Evolutionary conservation across 2,888 invertebrate genomes (phyloP).

Genomic region (Melipona bicolor): DNA sequence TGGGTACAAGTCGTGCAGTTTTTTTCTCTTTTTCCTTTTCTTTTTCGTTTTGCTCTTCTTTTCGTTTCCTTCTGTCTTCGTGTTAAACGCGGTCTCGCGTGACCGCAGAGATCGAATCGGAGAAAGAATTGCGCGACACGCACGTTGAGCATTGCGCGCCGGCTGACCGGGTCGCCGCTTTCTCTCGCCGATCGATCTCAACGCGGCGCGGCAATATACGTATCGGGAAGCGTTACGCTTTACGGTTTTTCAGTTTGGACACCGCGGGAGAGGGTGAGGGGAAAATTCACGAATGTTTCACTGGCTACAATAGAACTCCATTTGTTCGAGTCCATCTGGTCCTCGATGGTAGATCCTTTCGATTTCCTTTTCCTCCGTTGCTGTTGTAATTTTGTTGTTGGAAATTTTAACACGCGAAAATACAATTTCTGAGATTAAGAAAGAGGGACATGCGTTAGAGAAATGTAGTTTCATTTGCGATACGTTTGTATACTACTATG

Average conservation of each 20-base stretch:
- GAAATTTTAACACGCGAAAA: neutral
- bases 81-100: slow-evolving; percentile 27
- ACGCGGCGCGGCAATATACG: neutral
- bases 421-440: neutral
- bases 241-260: neutral
- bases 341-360: neutral
- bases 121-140: slow-evolving; percentile 22
- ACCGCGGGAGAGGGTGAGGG: too few relatives aligned
- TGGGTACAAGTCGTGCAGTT: too few relatives aligned
- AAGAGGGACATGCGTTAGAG: neutral
- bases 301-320: neutral
- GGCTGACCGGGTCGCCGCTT: slow-evolving; percentile 3
- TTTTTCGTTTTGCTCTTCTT: neutral
- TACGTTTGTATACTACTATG: neutral
- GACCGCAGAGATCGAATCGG: slow-evolving; percentile 18
- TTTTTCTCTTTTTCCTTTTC: neutral
- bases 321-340: neutral
- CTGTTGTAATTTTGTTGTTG: neutral
- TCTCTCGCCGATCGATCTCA: neutral
- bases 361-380: neutral
- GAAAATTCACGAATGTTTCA: neutral
- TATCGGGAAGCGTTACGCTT: neutral
- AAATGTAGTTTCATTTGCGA: neutral
- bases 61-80: slow-evolving; percentile 13
- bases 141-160: neutral